Evolutionary conservation across 2,113 vertebrate species (phyloP), one percentile per base, ranked within the genome.

Genomic region (Sapajus apella): DNA sequence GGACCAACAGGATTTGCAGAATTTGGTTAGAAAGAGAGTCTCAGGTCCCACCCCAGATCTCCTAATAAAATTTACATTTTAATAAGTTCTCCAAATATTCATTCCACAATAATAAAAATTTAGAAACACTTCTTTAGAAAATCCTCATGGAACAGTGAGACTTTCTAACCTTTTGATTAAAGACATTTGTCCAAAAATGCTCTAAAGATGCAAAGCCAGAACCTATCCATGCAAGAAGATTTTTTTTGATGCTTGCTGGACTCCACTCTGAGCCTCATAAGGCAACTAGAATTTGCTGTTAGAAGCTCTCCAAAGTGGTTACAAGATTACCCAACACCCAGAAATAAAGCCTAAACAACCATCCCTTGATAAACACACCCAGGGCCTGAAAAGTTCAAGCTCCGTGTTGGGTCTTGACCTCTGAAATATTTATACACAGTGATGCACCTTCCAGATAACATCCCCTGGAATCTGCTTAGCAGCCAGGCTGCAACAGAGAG

Each of bases 351-450:
- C 93, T 86, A 82, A 91, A 94, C 83, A 94, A 66, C 64, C 94
- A 95, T 47, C 73, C 88, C 73, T 55, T 58, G 77, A 95, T 58
- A 97, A 97, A 97, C 97, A 95, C 50, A 97, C 95, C 93, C 87
- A 92, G 56, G 86, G 84, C 97, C 86, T 68, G 93, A 91, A 97
- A 98, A 98, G 95, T 98, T 98, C 98, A 97, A 97, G 98, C 98
- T 98, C 93, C 0, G 55, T 97, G 98, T 98, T 98, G 97, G 1
- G 86, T 97, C 98, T 97, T 93, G 96, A 98, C 98, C 98, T 97
- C 98, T 99, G 98, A 99, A 99, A 99, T 99, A 99, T 99, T 98
- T 98, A 98, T 98, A 98, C 98, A 97, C 97, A 98, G 98, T 97
- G 98, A 99, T 98, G 98, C 98, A 98, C 98, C 98, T 98, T 98